phyloP scores from a whole-genome alignment of 2,888 invertebrate genomes.

The Cyaniris semiargus region DNA sequence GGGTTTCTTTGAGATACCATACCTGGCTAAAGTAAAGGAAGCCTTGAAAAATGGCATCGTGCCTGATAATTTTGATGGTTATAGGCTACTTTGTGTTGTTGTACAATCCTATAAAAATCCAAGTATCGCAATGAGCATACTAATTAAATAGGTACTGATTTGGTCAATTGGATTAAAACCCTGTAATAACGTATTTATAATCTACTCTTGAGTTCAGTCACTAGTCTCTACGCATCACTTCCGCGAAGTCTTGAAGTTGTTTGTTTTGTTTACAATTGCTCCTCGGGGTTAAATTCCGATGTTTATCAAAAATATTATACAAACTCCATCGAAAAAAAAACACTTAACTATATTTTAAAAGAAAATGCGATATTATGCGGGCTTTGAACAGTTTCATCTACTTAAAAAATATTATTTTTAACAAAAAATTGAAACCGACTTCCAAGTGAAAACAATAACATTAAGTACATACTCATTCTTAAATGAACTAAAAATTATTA shows the following conservation, averaged over 20 bases:
- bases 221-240: background rate
- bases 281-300: background rate
- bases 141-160: background rate
- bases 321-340: too few relatives aligned
- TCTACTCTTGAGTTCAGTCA: background rate
- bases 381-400: too few relatives aligned
- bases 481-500: too few relatives aligned
- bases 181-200: background rate
- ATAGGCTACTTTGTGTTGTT: background rate
- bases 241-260: background rate
- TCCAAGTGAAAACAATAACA: too few relatives aligned
- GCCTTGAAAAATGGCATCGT: background rate
- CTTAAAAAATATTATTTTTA: too few relatives aligned
- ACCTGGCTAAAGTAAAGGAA: background rate
- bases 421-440: too few relatives aligned
- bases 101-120: background rate
- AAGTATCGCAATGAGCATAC: background rate
- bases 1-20: background rate
- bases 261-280: background rate
- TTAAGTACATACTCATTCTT: too few relatives aligned
- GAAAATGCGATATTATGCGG: too few relatives aligned
- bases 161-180: background rate
- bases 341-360: too few relatives aligned
- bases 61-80: background rate
- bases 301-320: background rate